Percentiles rank a stretch among this genome's conserved stretches.
phyloP scores from a whole-genome alignment of 2,797 vertebrate species.

The Phyllotis vaccarum region DNA sequence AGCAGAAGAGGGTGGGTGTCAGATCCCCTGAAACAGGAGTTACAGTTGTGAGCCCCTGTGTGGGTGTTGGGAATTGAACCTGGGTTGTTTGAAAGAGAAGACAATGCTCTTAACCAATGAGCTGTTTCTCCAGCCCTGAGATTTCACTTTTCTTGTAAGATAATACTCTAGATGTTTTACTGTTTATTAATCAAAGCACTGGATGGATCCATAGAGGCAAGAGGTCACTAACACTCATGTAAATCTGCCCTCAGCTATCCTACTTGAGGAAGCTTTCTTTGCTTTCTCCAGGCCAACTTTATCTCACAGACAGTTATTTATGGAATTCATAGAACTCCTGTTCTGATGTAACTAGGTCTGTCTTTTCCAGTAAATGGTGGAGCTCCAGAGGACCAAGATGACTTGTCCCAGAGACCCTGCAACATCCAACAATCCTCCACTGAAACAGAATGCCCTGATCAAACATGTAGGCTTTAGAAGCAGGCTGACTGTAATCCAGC shows the following conservation, averaged over 20 bases:
- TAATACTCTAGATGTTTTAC: conserved; percentile 23
- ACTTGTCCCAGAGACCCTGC: neutral
- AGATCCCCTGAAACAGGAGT: neutral
- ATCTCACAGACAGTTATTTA: conserved; percentile 30
- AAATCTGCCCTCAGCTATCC: neutral
- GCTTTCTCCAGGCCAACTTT: conserved; percentile 9
- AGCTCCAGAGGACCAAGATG: neutral
- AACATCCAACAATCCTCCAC: neutral
- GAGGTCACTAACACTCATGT: neutral
- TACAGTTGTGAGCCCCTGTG: neutral
- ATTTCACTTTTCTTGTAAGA: conserved; percentile 58
- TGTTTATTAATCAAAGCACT: conserved; percentile 33
- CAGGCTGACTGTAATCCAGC: conserved; percentile 36
- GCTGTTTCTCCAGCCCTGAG: neutral
- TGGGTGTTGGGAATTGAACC: neutral
- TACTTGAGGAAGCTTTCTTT: conserved; percentile 42
- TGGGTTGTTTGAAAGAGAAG: neutral
- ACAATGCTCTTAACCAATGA: neutral
- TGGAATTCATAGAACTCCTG: conserved; percentile 5
- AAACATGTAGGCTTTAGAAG: neutral
- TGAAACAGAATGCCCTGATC: neutral
- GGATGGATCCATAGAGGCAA: conserved; percentile 51
- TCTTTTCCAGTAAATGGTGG: neutral
- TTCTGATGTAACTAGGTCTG: neutral
- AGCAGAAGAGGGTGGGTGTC: neutral